Evolutionary conservation across 2,113 vertebrate genomes (phyloP).

Genomic region (Eleginops maclovinus): DNA sequence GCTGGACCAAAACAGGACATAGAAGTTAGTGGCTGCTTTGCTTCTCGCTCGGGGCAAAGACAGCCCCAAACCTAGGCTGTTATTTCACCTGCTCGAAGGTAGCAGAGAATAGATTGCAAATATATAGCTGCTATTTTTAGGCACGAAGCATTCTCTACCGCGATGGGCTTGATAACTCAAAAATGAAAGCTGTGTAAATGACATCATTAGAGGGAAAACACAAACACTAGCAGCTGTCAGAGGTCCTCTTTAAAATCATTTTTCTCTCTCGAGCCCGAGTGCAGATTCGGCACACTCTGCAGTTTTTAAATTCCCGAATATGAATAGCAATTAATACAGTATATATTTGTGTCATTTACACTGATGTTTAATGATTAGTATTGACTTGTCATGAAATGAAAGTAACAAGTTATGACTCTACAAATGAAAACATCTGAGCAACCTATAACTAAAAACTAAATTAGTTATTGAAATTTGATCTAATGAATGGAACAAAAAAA

Average conservation of each 20-base stretch:
- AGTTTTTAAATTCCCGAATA: constrained; percentile 40
- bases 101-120: constrained; percentile 8
- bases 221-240: constrained; percentile 37
- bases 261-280: constrained; percentile 39
- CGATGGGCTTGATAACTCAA: constrained; percentile 42
- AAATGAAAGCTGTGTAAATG: constrained; percentile 53
- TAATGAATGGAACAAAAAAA: neutral
- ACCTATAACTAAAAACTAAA: constrained; percentile 5
- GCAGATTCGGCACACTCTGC: constrained; percentile 46
- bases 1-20: constrained; percentile 54
- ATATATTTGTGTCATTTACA: constrained; percentile 15
- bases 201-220: constrained; percentile 49
- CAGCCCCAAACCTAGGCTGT: neutral
- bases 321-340: constrained; percentile 47
- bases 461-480: neutral
- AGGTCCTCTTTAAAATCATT: constrained; percentile 61
- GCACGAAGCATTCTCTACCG: neutral
- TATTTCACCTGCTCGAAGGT: constrained; percentile 2
- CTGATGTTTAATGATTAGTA: constrained; percentile 18
- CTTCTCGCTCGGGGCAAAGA: constrained; percentile 17
- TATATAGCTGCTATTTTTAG: constrained; percentile 9
- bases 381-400: neutral
- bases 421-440: neutral
- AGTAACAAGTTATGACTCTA: neutral
- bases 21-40: constrained; percentile 35